A percentile compares a stretch with the other conserved stretches of the same genome.
Conservation (phyloP, 2,113 vertebrate species). For the Oxygymnocypris stewartii region DNA sequence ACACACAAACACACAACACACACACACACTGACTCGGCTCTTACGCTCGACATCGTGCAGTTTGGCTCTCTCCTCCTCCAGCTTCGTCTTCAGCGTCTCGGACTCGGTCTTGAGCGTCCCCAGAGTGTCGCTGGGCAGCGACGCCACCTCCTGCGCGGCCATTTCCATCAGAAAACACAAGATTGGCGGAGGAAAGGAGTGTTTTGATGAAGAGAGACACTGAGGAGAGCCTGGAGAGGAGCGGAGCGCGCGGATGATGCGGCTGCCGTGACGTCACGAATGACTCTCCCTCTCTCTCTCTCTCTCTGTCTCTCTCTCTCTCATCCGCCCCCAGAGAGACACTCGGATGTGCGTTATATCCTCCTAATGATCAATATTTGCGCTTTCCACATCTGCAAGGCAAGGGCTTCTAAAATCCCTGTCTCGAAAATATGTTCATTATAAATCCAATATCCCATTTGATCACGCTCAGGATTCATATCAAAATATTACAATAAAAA, state of each 20-base stretch:
- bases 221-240: not conserved
- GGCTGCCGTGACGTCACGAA: slow-evolving; percentile 76
- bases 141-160: slow-evolving; percentile 88
- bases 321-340: slow-evolving; percentile 8
- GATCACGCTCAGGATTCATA: not conserved
- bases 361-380: slow-evolving; percentile 25
- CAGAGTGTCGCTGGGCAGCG: slow-evolving; percentile 88
- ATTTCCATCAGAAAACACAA: slow-evolving; percentile 77
- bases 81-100: slow-evolving; percentile 90
- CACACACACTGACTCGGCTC: slow-evolving; percentile 62
- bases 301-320: slow-evolving; percentile 22
- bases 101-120: slow-evolving; percentile 89
- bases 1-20: not conserved
- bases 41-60: slow-evolving; percentile 98
- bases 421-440: not conserved
- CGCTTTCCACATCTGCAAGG: not conserved
- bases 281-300: slow-evolving; percentile 24
- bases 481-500: not conserved
- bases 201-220: not conserved
- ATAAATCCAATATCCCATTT: not conserved
- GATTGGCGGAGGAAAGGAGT: not conserved
- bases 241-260: slow-evolving; percentile 69
- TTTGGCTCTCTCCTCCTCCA: slow-evolving; percentile 96
- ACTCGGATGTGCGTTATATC: not conserved
- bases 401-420: not conserved